Base-by-base conservation (phyloP, 1,140 invertebrate genomes). In the Ceratitis capitata region DNA sequence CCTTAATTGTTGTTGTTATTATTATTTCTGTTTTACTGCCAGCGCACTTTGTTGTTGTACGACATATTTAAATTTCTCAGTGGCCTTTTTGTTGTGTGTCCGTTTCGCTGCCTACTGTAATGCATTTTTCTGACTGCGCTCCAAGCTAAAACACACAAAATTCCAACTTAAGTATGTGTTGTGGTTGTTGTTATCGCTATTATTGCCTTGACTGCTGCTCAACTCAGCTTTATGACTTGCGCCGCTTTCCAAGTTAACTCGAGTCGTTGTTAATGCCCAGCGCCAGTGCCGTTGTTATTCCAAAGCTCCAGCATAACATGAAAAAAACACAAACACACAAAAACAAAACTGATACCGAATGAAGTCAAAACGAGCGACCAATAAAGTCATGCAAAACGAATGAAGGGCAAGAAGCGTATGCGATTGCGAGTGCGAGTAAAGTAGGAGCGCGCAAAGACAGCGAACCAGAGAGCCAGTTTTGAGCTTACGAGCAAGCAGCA, bases 271-370 rank as follows among this genome's bases (percentile, higher is more conserved):
- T 78, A 78, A 78, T 45, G 39, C n/a, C n/a, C n/a, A n/a, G n/a
- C n/a, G n/a, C 69, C 69, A 78, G 69, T 78, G 69, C 39, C 69
- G 69, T 78, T 78, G 69, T 78, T 78, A 78, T 78, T 45, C 69
- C 69, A 78, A 78, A 78, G 69, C 69, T 78, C 39, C 69, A 78
- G 32, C 69, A 78, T 45, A 78, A 78, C 42, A 45, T 23, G 69
- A 23, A 42, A 78, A n/a, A 78, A 78, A 45, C 69, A 74, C 29
- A 78, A 0, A 61, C 23, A 29, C 56, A 61, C 19, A 16, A 23
- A 58, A 0, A 26, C 29, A 16, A 26, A 5, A 61, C 12, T 5
- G 2, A 26, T n/a, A n/a, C 19, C 19, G 3, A 19, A n/a, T 16
- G 23, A 78, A 23, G 42, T 39, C 4, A 45, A 26, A 5, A 61